Percentiles rank a stretch among this genome's conserved stretches.
These are phyloP conservation scores for Drosophila setosimentum DNA, from an alignment of 2,888 invertebrate genomes.

Conservation along the genomic window DNA sequence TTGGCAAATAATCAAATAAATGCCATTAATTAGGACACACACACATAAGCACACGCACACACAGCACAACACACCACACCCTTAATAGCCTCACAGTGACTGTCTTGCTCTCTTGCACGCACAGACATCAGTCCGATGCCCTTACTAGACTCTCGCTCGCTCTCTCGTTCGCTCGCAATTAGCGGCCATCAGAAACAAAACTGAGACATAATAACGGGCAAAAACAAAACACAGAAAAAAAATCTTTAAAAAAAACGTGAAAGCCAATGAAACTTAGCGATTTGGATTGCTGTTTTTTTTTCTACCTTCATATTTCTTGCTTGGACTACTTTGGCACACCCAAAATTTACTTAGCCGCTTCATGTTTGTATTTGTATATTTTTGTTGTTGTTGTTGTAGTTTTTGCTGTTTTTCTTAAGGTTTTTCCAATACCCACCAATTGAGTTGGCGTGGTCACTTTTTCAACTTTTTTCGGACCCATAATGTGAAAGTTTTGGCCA, in stretches of 20 bases:
- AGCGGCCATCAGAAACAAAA: slow-evolving; percentile 71
- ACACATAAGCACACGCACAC: slow-evolving; percentile 21
- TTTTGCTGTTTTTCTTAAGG: slow-evolving; percentile 35
- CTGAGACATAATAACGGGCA: slow-evolving; percentile 66
- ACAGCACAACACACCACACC: slow-evolving; percentile 43
- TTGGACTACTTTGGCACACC: slow-evolving; percentile 44
- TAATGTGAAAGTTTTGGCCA: slow-evolving; percentile 59
- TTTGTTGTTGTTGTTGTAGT: slow-evolving; percentile 11
- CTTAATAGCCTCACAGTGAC: slow-evolving; percentile 36
- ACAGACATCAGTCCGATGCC: slow-evolving; percentile 10
- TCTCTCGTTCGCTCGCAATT: slow-evolving; percentile 59
- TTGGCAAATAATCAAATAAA: slow-evolving; percentile 70
- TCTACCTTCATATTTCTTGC: slow-evolving; percentile 21
- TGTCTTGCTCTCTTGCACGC: slow-evolving; percentile 11
- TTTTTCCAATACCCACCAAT: slow-evolving; percentile 56
- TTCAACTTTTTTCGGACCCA: slow-evolving; percentile 32
- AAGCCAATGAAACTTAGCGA: slow-evolving; percentile 57
- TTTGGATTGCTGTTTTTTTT: slow-evolving; percentile 30
- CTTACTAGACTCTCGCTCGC: slow-evolving; percentile 12
- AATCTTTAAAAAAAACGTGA: slow-evolving; percentile 39
- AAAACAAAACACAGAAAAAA: slow-evolving; percentile 19
- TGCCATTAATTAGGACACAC: slow-evolving; percentile 74
- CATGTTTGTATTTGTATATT: slow-evolving; percentile 27
- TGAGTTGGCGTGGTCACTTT: slow-evolving; percentile 28
- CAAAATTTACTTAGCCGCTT: slow-evolving; percentile 43